Evolutionary conservation across 2,797 vertebrate species (phyloP).

Genomic region (Poecilia picta): DNA sequence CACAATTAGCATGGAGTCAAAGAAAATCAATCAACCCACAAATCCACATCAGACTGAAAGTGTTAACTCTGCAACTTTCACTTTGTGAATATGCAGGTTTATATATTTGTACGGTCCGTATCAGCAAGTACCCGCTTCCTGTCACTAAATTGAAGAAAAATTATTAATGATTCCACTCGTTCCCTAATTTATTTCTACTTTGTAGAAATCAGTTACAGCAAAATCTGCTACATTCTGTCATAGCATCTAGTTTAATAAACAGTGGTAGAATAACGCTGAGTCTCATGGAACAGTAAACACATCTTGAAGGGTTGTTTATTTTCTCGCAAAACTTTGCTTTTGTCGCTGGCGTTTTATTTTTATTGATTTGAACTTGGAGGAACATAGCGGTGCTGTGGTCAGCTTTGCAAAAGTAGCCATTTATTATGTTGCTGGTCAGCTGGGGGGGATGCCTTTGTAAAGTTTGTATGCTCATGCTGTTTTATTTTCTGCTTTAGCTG

Average conservation of each 20-base stretch:
- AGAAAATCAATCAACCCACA: slow-evolving; percentile 60
- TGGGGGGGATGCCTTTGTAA: background rate
- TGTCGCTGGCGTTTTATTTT: background rate
- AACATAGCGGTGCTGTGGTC: background rate
- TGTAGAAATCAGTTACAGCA: background rate
- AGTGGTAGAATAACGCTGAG: background rate
- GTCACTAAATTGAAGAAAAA: background rate
- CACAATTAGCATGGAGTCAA: slow-evolving; percentile 46
- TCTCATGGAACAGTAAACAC: background rate
- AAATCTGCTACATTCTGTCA: background rate
- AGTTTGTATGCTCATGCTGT: background rate
- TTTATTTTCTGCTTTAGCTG: background rate
- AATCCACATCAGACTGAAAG: slow-evolving; percentile 27
- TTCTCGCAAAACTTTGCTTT: slow-evolving; percentile 2
- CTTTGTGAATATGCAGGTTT: slow-evolving; percentile 17
- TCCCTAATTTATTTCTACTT: background rate
- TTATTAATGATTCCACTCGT: background rate
- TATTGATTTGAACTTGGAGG: background rate
- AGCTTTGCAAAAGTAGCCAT: background rate
- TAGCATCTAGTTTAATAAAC: background rate
- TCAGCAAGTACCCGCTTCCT: background rate
- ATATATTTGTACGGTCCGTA: background rate
- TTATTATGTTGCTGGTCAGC: slow-evolving; percentile 4
- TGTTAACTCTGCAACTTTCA: slow-evolving; percentile 47
- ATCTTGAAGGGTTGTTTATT: slow-evolving; percentile 6